Conservation (phyloP, 2,888 invertebrate species). For the Nowickia ferox region DNA sequence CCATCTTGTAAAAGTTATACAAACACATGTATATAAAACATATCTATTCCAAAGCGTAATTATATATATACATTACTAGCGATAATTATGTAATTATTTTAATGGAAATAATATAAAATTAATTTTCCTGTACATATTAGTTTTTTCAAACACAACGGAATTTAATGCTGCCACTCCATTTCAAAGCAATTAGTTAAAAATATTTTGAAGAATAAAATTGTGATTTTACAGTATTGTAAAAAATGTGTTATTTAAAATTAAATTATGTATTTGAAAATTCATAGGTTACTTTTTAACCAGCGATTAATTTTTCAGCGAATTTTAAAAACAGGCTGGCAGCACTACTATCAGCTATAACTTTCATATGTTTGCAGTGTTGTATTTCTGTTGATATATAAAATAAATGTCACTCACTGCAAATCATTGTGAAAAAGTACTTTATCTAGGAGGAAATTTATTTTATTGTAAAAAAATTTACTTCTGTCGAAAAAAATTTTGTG, state of each 20-base stretch:
- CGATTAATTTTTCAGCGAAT: too few species aligned
- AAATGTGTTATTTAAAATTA: too few species aligned
- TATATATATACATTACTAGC: too few species aligned
- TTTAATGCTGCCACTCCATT: neutral
- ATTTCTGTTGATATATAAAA: slow-evolving; percentile 61
- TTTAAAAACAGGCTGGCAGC: slow-evolving; percentile 17
- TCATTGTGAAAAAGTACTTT: slow-evolving; percentile 63
- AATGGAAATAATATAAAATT: too few species aligned
- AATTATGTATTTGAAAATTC: neutral
- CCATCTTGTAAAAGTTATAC: too few species aligned
- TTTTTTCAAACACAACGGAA: neutral
- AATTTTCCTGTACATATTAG: neutral
- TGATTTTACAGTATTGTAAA: too few species aligned
- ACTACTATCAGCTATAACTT: neutral
- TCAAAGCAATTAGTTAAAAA: too few species aligned
- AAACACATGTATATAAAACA: too few species aligned
- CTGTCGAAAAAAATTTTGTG: slow-evolving; percentile 29
- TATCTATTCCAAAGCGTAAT: too few species aligned
- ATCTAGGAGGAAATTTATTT: slow-evolving; percentile 50
- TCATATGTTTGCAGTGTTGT: slow-evolving; percentile 64
- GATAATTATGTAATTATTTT: too few species aligned
- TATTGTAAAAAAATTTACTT: slow-evolving; percentile 35
- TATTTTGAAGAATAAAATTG: too few species aligned
- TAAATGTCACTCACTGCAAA: slow-evolving; percentile 65
- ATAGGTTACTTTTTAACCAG: too few species aligned